Evolutionary conservation across 2,797 vertebrate genomes (phyloP).

Genomic region (Sebastes goodei): DNA sequence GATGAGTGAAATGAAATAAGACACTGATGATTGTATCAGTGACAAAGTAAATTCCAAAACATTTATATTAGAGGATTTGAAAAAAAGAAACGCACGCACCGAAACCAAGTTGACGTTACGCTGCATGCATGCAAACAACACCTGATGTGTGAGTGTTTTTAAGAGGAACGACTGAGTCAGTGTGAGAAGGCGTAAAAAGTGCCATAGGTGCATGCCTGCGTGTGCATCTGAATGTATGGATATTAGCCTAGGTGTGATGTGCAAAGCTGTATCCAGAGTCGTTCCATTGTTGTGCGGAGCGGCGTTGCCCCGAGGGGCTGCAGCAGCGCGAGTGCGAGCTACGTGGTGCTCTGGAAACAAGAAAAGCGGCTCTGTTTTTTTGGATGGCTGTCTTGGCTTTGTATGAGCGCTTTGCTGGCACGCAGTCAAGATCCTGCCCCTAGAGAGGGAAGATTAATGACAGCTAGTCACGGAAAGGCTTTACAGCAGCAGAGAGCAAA

Average conservation of each 20-base stretch:
- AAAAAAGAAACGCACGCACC: not conserved
- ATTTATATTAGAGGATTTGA: not conserved
- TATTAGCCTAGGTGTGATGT: slow-evolving; percentile 48
- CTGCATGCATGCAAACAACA: not conserved
- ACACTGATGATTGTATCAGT: not conserved
- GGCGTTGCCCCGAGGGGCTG: slow-evolving; percentile 58
- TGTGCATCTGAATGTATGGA: slow-evolving; percentile 12
- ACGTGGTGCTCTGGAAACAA: slow-evolving; percentile 72
- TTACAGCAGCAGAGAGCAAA: slow-evolving; percentile 62
- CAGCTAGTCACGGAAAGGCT: slow-evolving; percentile 86
- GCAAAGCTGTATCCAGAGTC: slow-evolving; percentile 44
- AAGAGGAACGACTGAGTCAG: not conserved
- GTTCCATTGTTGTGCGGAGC: slow-evolving; percentile 62
- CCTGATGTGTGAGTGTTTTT: not conserved
- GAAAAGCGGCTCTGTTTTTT: slow-evolving; percentile 80
- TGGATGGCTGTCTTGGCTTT: slow-evolving; percentile 80
- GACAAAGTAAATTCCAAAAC: not conserved
- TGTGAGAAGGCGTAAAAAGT: not conserved
- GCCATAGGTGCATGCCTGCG: not conserved
- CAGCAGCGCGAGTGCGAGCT: slow-evolving; percentile 56
- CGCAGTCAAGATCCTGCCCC: slow-evolving; percentile 82
- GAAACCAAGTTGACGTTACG: not conserved
- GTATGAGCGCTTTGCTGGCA: slow-evolving; percentile 76
- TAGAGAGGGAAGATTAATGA: slow-evolving; percentile 86
- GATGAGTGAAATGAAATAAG: not conserved